Evolutionary conservation across 2,888 invertebrate genomes (phyloP).

Genomic region (Eledona agricola): DNA sequence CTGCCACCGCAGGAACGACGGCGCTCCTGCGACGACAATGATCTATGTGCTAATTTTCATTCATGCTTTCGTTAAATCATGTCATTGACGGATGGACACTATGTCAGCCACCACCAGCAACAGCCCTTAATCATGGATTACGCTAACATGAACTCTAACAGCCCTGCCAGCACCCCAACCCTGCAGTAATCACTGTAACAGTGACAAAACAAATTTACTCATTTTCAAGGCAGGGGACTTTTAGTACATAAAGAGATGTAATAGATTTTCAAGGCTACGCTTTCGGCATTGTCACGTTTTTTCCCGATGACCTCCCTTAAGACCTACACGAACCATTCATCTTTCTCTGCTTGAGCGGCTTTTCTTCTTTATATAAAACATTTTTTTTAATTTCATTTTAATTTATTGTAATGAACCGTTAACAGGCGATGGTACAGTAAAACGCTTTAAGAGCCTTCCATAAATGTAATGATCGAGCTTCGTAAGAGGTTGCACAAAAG

Average conservation of each 20-base stretch:
- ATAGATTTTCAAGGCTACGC: slow-evolving; percentile 13
- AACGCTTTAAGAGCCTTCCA: slow-evolving; percentile 1
- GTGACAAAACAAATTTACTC: too few relatives aligned
- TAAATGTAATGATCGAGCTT: slow-evolving; percentile 7
- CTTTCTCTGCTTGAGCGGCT: slow-evolving; percentile 2
- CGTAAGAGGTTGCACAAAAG: too few relatives aligned
- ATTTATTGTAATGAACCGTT: too few relatives aligned
- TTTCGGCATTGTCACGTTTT: slow-evolving; percentile 9
- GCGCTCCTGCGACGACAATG: slow-evolving; percentile 38
- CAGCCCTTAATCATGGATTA: too few relatives aligned
- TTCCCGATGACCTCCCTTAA: slow-evolving; percentile 14
- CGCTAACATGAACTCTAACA: too few relatives aligned
- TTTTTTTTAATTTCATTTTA: slow-evolving; percentile 19
- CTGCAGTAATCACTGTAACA: too few relatives aligned
- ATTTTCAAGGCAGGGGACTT: too few relatives aligned
- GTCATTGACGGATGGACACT: slow-evolving; percentile 25
- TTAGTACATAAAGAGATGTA: slow-evolving; percentile 17
- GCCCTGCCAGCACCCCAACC: too few relatives aligned
- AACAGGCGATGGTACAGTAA: too few relatives aligned
- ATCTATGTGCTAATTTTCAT: slow-evolving; percentile 40
- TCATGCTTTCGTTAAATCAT: slow-evolving; percentile 37
- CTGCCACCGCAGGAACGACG: slow-evolving; percentile 36
- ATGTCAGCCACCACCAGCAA: too few relatives aligned
- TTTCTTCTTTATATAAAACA: slow-evolving; percentile 10
- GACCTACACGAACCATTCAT: slow-evolving; percentile 6